Conservation (phyloP, 2,797 vertebrate genomes). For the Thalassophryne amazonica region DNA sequence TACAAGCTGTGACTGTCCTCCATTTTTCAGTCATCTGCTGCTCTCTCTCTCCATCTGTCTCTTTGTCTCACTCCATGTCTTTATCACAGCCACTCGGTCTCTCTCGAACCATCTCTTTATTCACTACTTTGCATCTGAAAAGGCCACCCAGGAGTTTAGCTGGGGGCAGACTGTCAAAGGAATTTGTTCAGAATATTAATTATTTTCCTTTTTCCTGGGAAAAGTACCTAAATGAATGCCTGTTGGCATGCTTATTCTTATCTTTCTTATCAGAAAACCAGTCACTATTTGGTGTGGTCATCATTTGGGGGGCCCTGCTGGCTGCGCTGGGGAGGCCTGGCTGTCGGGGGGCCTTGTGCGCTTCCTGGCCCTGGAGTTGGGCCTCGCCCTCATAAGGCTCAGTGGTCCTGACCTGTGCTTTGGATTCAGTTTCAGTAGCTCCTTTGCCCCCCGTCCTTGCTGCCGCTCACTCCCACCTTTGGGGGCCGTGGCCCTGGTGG, state of each 20-base stretch:
- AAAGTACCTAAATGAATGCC: constrained; percentile 55
- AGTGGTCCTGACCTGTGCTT: no score
- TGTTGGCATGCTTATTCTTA: constrained; percentile 25
- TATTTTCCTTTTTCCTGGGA: constrained; percentile 49
- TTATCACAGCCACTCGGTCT: constrained; percentile 22
- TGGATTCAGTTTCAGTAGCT: no score
- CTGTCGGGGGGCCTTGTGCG: no score
- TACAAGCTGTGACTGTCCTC: constrained; percentile 22
- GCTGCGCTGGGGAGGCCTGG: no score
- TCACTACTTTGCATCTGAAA: constrained; percentile 74
- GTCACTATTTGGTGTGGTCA: no score
- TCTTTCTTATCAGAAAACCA: no score
- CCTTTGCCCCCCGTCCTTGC: no score
- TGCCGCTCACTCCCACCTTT: no score
- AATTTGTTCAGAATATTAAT: constrained; percentile 77
- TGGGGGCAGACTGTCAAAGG: constrained; percentile 58
- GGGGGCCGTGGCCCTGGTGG: no score
- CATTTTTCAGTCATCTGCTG: constrained; percentile 39
- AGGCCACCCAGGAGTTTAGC: constrained; percentile 73
- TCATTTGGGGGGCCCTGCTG: no score
- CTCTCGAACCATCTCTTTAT: constrained; percentile 37
- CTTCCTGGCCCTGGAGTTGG: no score
- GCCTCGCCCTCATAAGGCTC: no score
- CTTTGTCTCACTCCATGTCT: constrained; percentile 16
- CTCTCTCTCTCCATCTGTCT: constrained; percentile 29